phyloP scores from a whole-genome alignment of 1,140 invertebrate genomes.

The Cardiocondyla obscurior region DNA sequence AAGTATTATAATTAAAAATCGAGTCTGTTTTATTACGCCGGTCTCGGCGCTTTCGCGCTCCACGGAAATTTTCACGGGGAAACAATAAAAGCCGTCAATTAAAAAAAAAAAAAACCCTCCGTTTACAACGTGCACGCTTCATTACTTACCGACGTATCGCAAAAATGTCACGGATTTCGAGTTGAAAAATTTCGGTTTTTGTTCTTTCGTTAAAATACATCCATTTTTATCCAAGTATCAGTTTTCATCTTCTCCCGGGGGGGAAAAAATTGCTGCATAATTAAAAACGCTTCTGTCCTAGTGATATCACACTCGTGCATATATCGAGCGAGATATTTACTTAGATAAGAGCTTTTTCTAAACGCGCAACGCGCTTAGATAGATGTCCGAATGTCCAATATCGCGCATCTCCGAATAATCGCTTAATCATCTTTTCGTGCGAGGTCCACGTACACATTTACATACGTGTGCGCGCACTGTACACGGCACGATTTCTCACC shows the following conservation, averaged over 20 bases:
- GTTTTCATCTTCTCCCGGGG: not conserved
- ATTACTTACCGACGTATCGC: not conserved
- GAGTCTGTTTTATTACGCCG: not conserved
- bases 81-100: not conserved
- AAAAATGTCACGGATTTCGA: not conserved
- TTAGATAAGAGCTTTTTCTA: not conserved
- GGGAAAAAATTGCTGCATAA: not conserved
- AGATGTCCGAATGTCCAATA: not conserved
- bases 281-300: not conserved
- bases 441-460: not conserved
- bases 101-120: not conserved
- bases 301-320: not conserved
- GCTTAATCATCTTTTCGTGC: conserved; percentile 23
- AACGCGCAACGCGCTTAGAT: not conserved
- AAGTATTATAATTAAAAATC: conserved; percentile 28
- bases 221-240: not conserved
- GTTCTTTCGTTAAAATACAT: not conserved
- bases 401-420: not conserved
- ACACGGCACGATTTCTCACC: not conserved
- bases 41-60: not conserved
- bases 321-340: not conserved
- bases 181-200: not conserved
- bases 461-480: no score
- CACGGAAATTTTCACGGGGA: not conserved
- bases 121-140: not conserved